These are phyloP conservation scores for Zosterops pallidus DNA, from an alignment of 2,113 vertebrate species.

Conservation along the genomic window DNA sequence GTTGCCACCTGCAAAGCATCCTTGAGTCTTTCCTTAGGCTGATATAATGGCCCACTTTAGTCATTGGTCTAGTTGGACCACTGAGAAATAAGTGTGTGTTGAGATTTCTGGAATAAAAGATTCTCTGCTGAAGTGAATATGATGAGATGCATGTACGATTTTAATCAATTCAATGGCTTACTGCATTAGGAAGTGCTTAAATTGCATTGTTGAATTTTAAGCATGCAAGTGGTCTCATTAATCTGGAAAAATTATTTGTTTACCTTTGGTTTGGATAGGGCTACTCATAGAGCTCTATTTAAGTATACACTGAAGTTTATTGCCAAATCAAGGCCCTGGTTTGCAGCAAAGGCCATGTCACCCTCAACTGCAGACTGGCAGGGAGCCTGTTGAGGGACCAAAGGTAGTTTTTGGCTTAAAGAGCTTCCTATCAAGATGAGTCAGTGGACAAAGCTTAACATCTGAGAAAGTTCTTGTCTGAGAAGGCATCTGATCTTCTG, in stretches of 20 bases:
- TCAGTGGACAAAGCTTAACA: background rate
- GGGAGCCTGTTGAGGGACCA: background rate
- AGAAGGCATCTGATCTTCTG: conserved; percentile 22
- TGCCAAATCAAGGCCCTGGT: background rate
- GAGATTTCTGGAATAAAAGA: background rate
- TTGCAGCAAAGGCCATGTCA: background rate
- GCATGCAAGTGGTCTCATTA: background rate
- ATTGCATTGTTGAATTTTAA: background rate
- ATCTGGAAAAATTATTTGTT: background rate
- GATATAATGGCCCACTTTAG: background rate
- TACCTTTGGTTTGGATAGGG: background rate
- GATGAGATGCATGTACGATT: background rate
- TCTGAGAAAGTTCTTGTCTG: conserved; percentile 20
- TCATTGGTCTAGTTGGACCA: background rate
- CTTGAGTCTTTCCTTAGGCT: background rate
- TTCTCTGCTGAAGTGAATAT: background rate
- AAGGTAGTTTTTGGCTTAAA: background rate
- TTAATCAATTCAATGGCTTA: background rate
- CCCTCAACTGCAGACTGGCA: background rate
- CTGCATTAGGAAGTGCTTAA: background rate
- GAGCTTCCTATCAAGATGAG: conserved; percentile 11
- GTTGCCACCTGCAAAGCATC: background rate
- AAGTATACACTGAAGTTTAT: background rate
- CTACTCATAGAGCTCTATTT: background rate
- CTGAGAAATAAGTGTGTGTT: background rate